Evolutionary conservation across 2,888 invertebrate species (phyloP).

Genomic region (Amiota minor): DNA sequence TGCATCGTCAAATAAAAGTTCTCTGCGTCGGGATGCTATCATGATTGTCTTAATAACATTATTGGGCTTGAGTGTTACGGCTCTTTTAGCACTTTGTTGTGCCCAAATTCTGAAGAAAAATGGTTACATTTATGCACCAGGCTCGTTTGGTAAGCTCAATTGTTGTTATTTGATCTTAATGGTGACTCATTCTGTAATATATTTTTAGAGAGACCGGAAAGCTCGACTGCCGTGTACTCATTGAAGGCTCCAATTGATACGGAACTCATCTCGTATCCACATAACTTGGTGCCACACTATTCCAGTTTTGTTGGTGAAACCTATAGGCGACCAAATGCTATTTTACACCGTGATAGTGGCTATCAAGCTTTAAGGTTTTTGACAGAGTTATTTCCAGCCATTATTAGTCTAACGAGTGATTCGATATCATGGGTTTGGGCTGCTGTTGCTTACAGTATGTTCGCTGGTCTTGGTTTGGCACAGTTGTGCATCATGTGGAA

Average conservation of each 20-base stretch:
- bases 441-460: slow-evolving; percentile 86
- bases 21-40: slow-evolving; percentile 77
- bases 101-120: slow-evolving; percentile 83
- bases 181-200: neutral
- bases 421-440: slow-evolving; percentile 91
- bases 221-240: slow-evolving; percentile 81
- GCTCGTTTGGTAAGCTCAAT: slow-evolving; percentile 84
- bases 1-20: slow-evolving; percentile 56
- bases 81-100: slow-evolving; percentile 88
- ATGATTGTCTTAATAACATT: slow-evolving; percentile 83
- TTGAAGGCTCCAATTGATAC: slow-evolving; percentile 78
- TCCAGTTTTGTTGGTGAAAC: slow-evolving; percentile 72
- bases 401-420: slow-evolving; percentile 82
- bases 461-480: slow-evolving; percentile 89
- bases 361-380: slow-evolving; percentile 89
- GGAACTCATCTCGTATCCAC: slow-evolving; percentile 75
- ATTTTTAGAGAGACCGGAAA: slow-evolving; percentile 79
- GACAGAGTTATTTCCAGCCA: slow-evolving; percentile 92
- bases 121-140: slow-evolving; percentile 84
- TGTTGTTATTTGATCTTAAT: neutral
- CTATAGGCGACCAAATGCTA: slow-evolving; percentile 60
- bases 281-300: slow-evolving; percentile 70
- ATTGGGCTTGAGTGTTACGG: slow-evolving; percentile 82
- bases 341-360: slow-evolving; percentile 78
- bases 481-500: slow-evolving; percentile 94